Percentiles rank a stretch among this genome's conserved stretches.
phyloP scores from a whole-genome alignment of 2,797 vertebrate species.

The Neosilurus mollespiculum region DNA sequence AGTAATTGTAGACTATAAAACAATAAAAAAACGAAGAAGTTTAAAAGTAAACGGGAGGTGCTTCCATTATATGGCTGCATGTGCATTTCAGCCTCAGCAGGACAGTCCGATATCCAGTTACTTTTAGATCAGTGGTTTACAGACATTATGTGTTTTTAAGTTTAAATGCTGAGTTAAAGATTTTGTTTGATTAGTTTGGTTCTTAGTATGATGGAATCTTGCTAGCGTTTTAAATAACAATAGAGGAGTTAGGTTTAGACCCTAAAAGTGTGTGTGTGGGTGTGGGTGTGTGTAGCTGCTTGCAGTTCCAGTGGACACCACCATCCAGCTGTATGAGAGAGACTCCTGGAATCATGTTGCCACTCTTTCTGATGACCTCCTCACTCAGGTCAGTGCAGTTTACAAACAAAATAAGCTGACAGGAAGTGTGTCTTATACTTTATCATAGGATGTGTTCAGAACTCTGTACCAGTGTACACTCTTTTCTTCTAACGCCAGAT shows the following conservation, averaged over 20 bases:
- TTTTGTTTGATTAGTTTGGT: neutral
- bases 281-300: slow-evolving; percentile 74
- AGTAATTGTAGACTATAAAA: no score
- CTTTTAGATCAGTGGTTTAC: no score
- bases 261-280: neutral
- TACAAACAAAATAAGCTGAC: neutral
- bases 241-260: neutral
- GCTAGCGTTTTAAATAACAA: neutral
- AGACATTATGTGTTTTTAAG: neutral
- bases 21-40: no score
- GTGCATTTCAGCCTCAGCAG: no score
- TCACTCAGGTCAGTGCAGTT: slow-evolving; percentile 78
- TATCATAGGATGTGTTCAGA: neutral
- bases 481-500: no score
- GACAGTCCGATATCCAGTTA: no score
- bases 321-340: slow-evolving; percentile 84
- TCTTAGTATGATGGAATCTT: neutral
- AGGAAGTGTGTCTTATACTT: neutral
- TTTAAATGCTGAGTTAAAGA: neutral
- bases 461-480: no score
- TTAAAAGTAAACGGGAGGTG: no score
- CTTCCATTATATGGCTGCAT: no score
- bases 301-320: slow-evolving; percentile 87
- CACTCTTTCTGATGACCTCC: slow-evolving; percentile 78
- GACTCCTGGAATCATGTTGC: slow-evolving; percentile 80